phyloP scores from a whole-genome alignment of 1,140 invertebrate species.

The Procambarus clarkii region DNA sequence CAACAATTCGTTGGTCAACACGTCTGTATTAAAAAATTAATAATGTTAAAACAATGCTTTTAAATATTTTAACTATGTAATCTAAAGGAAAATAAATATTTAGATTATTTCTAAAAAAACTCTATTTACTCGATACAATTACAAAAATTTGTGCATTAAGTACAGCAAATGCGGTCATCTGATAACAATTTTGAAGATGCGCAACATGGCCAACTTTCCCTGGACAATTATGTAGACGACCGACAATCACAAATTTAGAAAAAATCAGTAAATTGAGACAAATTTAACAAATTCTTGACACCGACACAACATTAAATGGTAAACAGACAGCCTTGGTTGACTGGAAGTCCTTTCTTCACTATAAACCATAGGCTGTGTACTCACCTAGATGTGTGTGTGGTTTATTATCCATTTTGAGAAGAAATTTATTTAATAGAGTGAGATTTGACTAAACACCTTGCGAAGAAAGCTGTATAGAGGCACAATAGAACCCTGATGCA shows the following conservation, averaged over 20 bases:
- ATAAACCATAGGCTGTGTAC: not conserved
- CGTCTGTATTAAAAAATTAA: not conserved
- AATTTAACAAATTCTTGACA: not conserved
- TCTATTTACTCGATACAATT: conserved; percentile 56
- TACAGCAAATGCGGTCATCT: conserved; percentile 38
- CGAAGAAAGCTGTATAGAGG: too few species aligned
- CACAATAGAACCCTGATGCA: too few species aligned
- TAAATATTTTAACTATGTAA: not conserved
- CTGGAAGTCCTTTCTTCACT: not conserved
- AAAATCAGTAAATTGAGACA: not conserved
- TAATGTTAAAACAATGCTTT: not conserved
- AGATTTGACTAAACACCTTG: too few species aligned
- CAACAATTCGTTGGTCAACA: not conserved
- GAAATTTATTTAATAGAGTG: too few species aligned
- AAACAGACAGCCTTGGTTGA: not conserved
- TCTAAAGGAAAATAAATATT: conserved; percentile 8
- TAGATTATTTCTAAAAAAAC: conserved; percentile 21
- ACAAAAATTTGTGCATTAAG: conserved; percentile 65
- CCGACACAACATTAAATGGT: not conserved
- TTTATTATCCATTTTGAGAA: too few species aligned
- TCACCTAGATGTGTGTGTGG: too few species aligned
- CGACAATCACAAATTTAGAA: conserved; percentile 7
- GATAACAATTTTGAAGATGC: conserved; percentile 10
- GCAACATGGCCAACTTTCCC: conserved; percentile 24
- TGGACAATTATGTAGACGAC: conserved; percentile 10